A percentile compares a stretch with the other conserved stretches of the same genome.
Evolutionary conservation across 2,888 invertebrate species (phyloP).

Genomic region (Chydorus sphaericus): DNA sequence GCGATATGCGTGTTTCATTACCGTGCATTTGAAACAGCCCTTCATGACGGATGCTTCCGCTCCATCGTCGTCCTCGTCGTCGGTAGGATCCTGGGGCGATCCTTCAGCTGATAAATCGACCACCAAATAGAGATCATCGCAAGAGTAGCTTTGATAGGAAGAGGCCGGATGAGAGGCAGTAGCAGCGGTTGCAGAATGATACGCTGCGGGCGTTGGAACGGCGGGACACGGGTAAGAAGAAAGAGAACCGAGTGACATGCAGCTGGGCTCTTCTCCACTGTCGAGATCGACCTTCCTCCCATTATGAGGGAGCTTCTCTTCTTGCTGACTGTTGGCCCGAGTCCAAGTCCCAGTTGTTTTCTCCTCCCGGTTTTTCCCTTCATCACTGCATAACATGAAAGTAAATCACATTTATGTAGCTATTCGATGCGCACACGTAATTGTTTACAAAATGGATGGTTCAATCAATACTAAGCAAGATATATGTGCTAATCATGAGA

Average conservation of each 20-base stretch:
- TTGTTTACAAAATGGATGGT: no score
- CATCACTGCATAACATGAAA: not conserved
- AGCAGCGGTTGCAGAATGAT: not conserved
- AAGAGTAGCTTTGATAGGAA: conserved; percentile 1
- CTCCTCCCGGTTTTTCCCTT: not conserved
- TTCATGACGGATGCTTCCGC: not conserved
- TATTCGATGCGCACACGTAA: no score
- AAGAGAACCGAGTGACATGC: not conserved
- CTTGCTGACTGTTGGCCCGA: no score
- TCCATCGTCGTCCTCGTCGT: not conserved
- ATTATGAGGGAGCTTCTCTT: no score
- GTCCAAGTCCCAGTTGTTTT: not conserved
- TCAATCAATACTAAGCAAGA: no score
- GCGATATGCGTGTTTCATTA: no score
- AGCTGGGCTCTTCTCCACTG: not conserved
- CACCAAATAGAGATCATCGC: not conserved
- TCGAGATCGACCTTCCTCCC: not conserved
- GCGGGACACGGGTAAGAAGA: not conserved
- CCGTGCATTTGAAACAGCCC: no score
- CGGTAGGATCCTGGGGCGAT: not conserved
- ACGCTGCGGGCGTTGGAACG: not conserved
- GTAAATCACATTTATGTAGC: no score
- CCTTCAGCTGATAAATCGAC: not conserved
- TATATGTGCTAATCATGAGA: no score
- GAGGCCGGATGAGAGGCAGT: not conserved